A percentile compares a stretch with the other conserved stretches of the same genome.
Conservation (phyloP, 2,888 invertebrate genomes). For the Epinotia demarniana region DNA sequence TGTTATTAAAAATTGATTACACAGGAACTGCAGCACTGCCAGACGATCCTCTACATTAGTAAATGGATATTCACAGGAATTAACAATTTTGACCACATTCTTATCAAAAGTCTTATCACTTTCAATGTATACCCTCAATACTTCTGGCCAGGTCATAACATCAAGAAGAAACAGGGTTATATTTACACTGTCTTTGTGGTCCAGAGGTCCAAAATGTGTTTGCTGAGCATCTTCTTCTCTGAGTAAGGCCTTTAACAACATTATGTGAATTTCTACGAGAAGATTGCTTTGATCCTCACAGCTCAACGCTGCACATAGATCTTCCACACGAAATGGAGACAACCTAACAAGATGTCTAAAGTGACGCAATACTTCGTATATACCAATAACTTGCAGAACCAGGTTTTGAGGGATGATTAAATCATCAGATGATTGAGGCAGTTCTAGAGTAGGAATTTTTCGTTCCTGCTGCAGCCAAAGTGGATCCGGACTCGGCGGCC, state of each 20-base stretch:
- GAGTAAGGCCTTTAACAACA: conserved; percentile 94
- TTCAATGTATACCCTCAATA: conserved; percentile 94
- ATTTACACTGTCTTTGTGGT: conserved; percentile 99
- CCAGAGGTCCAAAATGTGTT: conserved; percentile 97
- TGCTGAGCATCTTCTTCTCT: conserved; percentile 97
- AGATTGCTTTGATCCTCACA: conserved; percentile 97
- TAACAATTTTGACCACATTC: conserved; percentile 88
- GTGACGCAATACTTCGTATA: conserved; percentile 97
- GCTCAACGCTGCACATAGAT: conserved; percentile 96
- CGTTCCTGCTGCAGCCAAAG: conserved; percentile 95
- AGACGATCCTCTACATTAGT: conserved; percentile 91
- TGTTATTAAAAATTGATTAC: conserved; percentile 97
- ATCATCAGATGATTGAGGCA: conserved; percentile 96
- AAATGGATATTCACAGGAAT: conserved; percentile 94
- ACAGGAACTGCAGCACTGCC: conserved; percentile 94
- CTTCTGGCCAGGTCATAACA: conserved; percentile 98
- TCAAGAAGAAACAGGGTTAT: conserved; percentile 96
- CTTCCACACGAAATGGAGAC: conserved; percentile 98
- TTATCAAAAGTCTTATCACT: conserved; percentile 93
- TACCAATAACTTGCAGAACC: conserved; percentile 92
- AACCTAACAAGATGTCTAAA: conserved; percentile 96
- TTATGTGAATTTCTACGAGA: conserved; percentile 96
- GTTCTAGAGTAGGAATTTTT: conserved; percentile 88
- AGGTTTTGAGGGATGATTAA: conserved; percentile 91
- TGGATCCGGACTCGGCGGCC: conserved; percentile 94